Conservation (phyloP, 2,888 invertebrate species). For the Tachina fera region DNA sequence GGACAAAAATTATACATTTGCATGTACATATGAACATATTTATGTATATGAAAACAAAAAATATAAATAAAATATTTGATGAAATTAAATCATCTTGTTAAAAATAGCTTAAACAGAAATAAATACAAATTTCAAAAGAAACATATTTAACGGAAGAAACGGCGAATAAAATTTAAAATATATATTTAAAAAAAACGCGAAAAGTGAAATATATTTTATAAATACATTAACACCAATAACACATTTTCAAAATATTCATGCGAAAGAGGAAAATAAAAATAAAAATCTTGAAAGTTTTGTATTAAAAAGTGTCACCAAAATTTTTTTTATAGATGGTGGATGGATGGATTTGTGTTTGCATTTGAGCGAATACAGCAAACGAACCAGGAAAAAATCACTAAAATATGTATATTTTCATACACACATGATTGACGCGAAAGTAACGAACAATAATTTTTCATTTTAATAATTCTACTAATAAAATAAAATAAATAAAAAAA, state of each 20-base stretch:
- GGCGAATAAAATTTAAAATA: conserved; percentile 38
- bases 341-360: conserved; percentile 28
- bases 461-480: conserved; percentile 33
- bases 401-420: not conserved
- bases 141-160: conserved; percentile 64
- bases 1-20: conserved; percentile 27
- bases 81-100: conserved; percentile 70
- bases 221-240: conserved; percentile 34
- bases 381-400: conserved; percentile 21
- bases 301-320: conserved; percentile 59
- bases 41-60: conserved; percentile 21
- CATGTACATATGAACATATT: conserved; percentile 5
- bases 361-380: conserved; percentile 39
- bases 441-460: conserved; percentile 52
- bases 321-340: conserved; percentile 57
- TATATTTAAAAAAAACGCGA: not conserved
- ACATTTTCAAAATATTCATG: conserved; percentile 40
- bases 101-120: conserved; percentile 63
- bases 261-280: conserved; percentile 1
- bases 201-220: conserved; percentile 49
- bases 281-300: conserved; percentile 35
- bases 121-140: conserved; percentile 48
- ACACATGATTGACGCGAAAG: conserved; percentile 58
- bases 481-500: conserved; percentile 18
- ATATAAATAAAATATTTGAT: conserved; percentile 31